Percentiles rank a stretch among this genome's conserved stretches.
phyloP scores from a whole-genome alignment of 2,113 vertebrate genomes.

The Zingel zingel region DNA sequence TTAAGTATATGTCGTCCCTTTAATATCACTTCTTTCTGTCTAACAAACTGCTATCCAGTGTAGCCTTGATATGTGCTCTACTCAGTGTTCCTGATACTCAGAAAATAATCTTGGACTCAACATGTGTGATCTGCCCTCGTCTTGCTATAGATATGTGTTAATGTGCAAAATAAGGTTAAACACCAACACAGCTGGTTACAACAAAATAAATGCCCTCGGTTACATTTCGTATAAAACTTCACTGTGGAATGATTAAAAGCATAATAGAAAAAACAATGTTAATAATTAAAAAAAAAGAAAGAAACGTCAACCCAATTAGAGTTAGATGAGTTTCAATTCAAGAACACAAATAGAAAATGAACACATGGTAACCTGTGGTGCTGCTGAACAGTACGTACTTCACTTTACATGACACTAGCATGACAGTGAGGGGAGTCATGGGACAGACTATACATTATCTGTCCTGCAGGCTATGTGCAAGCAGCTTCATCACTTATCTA shows the following conservation, averaged over 20 bases:
- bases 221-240: constrained; percentile 66
- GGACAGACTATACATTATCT: constrained; percentile 9
- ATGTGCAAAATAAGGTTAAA: constrained; percentile 82
- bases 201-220: constrained; percentile 75
- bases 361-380: constrained; percentile 24
- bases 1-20: constrained; percentile 73
- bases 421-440: constrained; percentile 39
- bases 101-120: constrained; percentile 45
- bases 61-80: constrained; percentile 69
- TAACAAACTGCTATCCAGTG: constrained; percentile 62
- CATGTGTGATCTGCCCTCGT: constrained; percentile 47
- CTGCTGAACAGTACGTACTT: constrained; percentile 39
- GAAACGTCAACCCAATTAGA: constrained; percentile 39
- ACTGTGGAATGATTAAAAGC: constrained; percentile 61
- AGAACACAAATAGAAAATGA: constrained; percentile 48
- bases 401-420: constrained; percentile 26
- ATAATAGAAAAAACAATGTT: constrained; percentile 58
- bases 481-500: constrained; percentile 50
- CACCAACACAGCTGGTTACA: constrained; percentile 61
- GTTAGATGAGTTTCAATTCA: constrained; percentile 61
- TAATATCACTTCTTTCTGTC: constrained; percentile 50
- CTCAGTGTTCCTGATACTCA: constrained; percentile 59
- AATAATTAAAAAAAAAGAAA: constrained; percentile 39
- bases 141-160: constrained; percentile 79
- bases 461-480: constrained; percentile 34